phyloP scores from a whole-genome alignment of 2,888 invertebrate species.

The Seira musarum region DNA sequence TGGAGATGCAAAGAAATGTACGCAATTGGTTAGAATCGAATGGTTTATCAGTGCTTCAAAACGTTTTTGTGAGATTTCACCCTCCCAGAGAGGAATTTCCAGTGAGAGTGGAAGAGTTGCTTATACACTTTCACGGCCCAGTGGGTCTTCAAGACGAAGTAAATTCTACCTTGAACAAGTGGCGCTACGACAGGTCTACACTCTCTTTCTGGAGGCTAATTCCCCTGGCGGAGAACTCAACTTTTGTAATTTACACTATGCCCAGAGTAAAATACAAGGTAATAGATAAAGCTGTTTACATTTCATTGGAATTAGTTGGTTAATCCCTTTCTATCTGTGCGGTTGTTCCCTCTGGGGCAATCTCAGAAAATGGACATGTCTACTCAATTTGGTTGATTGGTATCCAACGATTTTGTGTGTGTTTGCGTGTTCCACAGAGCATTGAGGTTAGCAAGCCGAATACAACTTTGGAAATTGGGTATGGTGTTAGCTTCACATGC shows the following conservation, averaged over 20 bases:
- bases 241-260: constrained; percentile 17
- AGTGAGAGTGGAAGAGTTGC: neutral
- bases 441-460: constrained; percentile 34
- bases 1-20: constrained; percentile 34
- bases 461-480: constrained; percentile 26
- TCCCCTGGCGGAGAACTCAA: constrained; percentile 8
- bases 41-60: constrained; percentile 25
- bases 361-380: neutral
- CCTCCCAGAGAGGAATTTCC: neutral
- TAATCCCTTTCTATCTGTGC: too few species aligned
- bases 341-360: neutral
- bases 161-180: neutral
- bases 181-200: neutral
- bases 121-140: constrained; percentile 49
- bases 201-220: neutral
- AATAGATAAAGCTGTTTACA: neutral
- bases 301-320: too few species aligned
- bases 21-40: constrained; percentile 24
- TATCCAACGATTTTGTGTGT: neutral
- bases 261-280: constrained; percentile 51
- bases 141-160: constrained; percentile 9
- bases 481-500: constrained; percentile 38
- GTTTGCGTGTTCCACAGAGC: constrained; percentile 7
- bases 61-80: constrained; percentile 31
- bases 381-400: too few species aligned